Base-by-base conservation (phyloP, 1,140 invertebrate species). In the Drosophila kohkoa region DNA sequence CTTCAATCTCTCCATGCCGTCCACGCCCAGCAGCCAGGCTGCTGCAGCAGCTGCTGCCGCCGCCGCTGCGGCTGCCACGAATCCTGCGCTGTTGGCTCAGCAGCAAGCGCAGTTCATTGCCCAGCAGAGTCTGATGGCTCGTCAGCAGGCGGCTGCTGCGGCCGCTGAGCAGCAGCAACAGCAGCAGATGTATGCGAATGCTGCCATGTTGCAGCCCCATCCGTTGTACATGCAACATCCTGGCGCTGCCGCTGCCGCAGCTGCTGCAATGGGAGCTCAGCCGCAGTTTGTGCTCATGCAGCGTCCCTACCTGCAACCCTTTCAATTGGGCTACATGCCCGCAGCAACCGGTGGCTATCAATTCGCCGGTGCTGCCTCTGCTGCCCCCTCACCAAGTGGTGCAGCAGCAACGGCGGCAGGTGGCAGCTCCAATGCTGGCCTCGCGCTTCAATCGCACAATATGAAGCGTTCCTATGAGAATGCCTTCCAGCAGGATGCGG, bases 51-150 rank as follows among this genome's bases (percentile, higher is more conserved):
- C 69, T 20, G 70, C 63, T 79, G 13, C 79, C 35, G n/a, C 75
- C 82, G 70, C 79, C 1, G 76, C 90, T 0, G 58, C 79, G 5
- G 52, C 66, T 13, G 73, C 89, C 0, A 43, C 80, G 5, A 92
- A 91, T 66, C 75, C 91, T 1, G 88, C 86, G 0, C 54, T 91
- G 25, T 52, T 92, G 28, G 92, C 92, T 30, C 91, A 92, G 20
- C 91, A 92, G 57, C 91, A 92, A 72, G 92, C 92, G 1, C 92
- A 92, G 79, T 92, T 86, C 16, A 92, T 92, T 41, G 92, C 92
- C 8, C 92, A 92, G 67, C 92, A 92, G 65, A 92, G 76, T 78
- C 57, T 92, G 25, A 15, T 92, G 13, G 92, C 80, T 8, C 80
- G 91, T 3, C 92, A 92, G 41, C 82, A 91, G 35, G 91, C 91